Evolutionary conservation across 1,140 invertebrate genomes (phyloP).

Genomic region (Brachionus rotundiformis): DNA sequence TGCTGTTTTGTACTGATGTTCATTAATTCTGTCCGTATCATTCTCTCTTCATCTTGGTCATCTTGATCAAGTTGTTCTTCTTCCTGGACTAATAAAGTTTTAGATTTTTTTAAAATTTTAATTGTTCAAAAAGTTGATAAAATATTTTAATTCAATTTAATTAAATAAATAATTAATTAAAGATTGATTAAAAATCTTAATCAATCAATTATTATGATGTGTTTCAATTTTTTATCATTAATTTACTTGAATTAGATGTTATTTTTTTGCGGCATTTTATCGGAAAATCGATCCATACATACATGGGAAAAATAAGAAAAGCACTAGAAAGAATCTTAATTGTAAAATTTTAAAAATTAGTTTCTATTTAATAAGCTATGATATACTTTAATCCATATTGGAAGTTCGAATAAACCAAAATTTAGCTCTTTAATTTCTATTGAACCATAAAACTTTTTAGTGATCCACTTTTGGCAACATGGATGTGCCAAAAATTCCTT

Average conservation of each 20-base stretch:
- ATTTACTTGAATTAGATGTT: neutral
- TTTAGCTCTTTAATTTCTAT: conserved; percentile 61
- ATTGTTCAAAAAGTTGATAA: no score
- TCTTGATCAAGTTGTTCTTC: conserved; percentile 37
- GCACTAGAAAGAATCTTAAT: conserved; percentile 57
- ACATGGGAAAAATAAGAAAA: conserved; percentile 65
- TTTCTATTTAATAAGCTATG: no score
- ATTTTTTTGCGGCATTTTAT: conserved; percentile 13
- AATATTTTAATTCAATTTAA: no score
- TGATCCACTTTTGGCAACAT: conserved; percentile 65
- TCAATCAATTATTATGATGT: neutral
- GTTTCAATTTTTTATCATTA: no score
- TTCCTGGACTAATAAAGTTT: conserved; percentile 17
- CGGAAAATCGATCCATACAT: conserved; percentile 63
- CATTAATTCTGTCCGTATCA: conserved; percentile 49
- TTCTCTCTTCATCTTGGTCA: conserved; percentile 40
- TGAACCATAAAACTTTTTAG: conserved; percentile 60
- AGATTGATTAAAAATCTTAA: no score
- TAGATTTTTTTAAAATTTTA: neutral
- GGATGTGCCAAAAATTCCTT: conserved; percentile 64
- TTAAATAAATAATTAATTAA: no score
- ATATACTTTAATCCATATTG: conserved; percentile 62
- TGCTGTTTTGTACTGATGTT: conserved; percentile 50
- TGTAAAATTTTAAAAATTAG: neutral
- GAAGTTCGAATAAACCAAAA: conserved; percentile 57